Percentiles rank a stretch among this genome's conserved stretches.
Evolutionary conservation across 2,113 vertebrate genomes (phyloP).

Genomic region (Mellivora capensis): DNA sequence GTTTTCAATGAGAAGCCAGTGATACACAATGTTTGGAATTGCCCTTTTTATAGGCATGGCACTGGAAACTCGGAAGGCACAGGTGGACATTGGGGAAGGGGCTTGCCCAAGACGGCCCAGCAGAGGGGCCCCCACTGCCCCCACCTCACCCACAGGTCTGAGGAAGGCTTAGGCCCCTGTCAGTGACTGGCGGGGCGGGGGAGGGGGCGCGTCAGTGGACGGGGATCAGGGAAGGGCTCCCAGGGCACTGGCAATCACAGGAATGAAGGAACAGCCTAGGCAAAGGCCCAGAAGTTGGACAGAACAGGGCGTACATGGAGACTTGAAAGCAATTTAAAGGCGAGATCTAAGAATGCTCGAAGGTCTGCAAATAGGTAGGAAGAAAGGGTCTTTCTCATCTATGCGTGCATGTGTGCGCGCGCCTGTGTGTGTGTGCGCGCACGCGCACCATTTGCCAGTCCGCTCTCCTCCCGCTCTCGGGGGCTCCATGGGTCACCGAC

Average conservation of each 20-base stretch:
- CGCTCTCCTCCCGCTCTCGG: not conserved
- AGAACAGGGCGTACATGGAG: rapidly evolving
- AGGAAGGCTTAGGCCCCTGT: not conserved
- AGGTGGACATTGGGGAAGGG: not conserved
- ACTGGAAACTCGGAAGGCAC: not conserved
- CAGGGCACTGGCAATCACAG: rapidly evolving
- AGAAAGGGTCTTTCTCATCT: not conserved
- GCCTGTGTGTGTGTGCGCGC: rapidly evolving
- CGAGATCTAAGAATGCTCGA: rapidly evolving
- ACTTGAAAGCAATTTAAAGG: not conserved
- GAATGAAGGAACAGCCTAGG: not conserved
- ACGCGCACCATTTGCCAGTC: not conserved
- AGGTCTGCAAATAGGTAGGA: not conserved
- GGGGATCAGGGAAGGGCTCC: not conserved
- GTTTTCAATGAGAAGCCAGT: not conserved
- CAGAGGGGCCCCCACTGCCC: rapidly evolving
- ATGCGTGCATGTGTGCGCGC: rapidly evolving
- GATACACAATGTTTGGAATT: no score
- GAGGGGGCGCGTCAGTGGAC: rapidly evolving
- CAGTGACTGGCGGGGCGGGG: rapidly evolving
- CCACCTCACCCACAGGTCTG: no score
- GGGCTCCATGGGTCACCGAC: constrained; percentile 71
- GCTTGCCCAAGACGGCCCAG: not conserved
- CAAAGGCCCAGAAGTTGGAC: rapidly evolving
- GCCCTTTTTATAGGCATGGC: not conserved